Evolutionary conservation across 2,113 vertebrate genomes (phyloP), one percentile per base, ranked within the genome.

Genomic region (Hirundichthys speculiger): DNA sequence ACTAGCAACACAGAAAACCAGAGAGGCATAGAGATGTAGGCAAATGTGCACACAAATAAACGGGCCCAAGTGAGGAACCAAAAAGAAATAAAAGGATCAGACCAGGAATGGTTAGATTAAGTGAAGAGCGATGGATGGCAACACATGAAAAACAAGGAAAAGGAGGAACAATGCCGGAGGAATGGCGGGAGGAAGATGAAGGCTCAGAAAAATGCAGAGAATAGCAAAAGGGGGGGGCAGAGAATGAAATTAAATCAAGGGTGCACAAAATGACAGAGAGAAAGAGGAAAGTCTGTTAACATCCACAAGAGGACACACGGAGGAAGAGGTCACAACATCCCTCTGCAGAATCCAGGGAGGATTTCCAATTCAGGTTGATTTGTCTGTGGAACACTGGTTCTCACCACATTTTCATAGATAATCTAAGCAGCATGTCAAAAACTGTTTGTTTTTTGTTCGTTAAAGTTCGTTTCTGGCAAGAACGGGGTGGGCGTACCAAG

Each of bases 1-100:
- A 92, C 90, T 90, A 91, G 88, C 90, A 90, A 91, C 82, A 90
- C 72, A 91, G 75, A 87, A 77, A 84, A 75, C 75, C 75, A 79
- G 56, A 86, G 55, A 51, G 41, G 67, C 61, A 79, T 61, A 72
- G 59, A 82, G 59, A 82, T 67, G 72, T 55, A 69, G 56, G 71
- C 66, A 82, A 75, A 65, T 54, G 39, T 20, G n/a, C 57, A 69
- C 62, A 48, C 59, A 73, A 79, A 74, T 34, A 84, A 70, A 83
- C 62, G 54, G 85, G 77, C 69, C 73, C 64, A 45, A 60, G 69
- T 45, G 70, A 38, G 72, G 47, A 46, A 76, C 57, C 60, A 80
- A 86, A 80, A 65, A 71, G 34, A 71, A 64, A 76, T 43, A 73
- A 83, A 58, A 43, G 68, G 59, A 34, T 63, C 58, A 64, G 14